Percentiles rank a stretch among this genome's conserved stretches.
These are phyloP conservation scores for Micromesistius poutassou DNA, from an alignment of 2,797 vertebrate species.

Conservation along the genomic window DNA sequence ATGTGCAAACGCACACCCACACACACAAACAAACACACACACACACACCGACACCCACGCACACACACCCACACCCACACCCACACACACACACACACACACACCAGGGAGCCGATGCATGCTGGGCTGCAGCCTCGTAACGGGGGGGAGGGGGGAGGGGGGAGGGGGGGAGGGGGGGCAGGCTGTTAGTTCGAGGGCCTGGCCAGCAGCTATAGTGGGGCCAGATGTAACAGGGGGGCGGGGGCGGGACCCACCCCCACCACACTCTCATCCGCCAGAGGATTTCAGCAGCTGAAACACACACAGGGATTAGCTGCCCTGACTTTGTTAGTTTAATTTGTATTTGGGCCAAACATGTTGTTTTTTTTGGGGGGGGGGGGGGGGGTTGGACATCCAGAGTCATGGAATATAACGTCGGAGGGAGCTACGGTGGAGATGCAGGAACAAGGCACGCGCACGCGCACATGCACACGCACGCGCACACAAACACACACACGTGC, in stretches of 20 bases:
- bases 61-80: no score
- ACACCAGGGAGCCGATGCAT: background rate
- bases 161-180: background rate
- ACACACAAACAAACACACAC: background rate
- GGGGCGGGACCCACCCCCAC: background rate
- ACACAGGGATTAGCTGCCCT: conserved; percentile 73
- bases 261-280: conserved; percentile 38
- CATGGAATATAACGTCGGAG: conserved; percentile 69
- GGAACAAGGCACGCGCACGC: conserved; percentile 27
- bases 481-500: conserved; percentile 15
- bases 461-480: conserved; percentile 24
- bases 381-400: conserved; percentile 44
- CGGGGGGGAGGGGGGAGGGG: no score
- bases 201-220: background rate
- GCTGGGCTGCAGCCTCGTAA: background rate
- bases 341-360: conserved; percentile 66
- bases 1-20: no score
- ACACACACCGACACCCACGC: no score
- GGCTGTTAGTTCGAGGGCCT: background rate
- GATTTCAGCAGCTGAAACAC: conserved; percentile 67
- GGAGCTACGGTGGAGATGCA: conserved; percentile 42
- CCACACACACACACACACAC: background rate
- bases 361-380: no score
- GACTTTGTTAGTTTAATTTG: conserved; percentile 79
- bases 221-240: conserved; percentile 33